These are phyloP conservation scores for Leptinotarsa tumamoca DNA, from an alignment of 2,888 invertebrate genomes.

Conservation along the genomic window DNA sequence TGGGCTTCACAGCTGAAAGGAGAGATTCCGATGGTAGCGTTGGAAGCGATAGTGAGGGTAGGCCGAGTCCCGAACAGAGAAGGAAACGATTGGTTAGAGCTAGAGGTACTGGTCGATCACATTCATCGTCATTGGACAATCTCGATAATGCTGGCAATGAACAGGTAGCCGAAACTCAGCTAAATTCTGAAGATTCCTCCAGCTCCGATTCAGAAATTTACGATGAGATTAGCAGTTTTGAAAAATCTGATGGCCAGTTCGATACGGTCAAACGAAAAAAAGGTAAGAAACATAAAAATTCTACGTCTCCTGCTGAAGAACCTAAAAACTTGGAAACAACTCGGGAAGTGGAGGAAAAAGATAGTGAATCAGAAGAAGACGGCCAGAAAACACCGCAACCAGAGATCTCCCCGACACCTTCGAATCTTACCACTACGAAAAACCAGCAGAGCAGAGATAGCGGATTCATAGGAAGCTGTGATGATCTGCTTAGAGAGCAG, in stretches of 20 bases:
- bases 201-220: conserved; percentile 81
- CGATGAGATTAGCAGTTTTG: conserved; percentile 76
- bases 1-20: conserved; percentile 83
- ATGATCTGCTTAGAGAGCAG: conserved; percentile 81
- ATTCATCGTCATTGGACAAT: conserved; percentile 85
- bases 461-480: conserved; percentile 90
- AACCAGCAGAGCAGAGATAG: conserved; percentile 89
- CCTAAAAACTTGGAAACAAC: conserved; percentile 73
- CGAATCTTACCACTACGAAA: conserved; percentile 72
- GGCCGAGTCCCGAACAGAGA: conserved; percentile 88
- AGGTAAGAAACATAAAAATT: conserved; percentile 75
- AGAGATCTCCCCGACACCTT: conserved; percentile 70
- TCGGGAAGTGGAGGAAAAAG: conserved; percentile 71
- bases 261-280: conserved; percentile 89
- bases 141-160: conserved; percentile 69
- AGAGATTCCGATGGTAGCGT: conserved; percentile 88
- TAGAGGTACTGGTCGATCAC: conserved; percentile 84
- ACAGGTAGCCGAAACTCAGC: conserved; percentile 63
- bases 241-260: conserved; percentile 80
- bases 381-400: conserved; percentile 78
- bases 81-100: conserved; percentile 85
- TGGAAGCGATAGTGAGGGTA: conserved; percentile 90
- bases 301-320: conserved; percentile 72
- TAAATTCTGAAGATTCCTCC: conserved; percentile 72
- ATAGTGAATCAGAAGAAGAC: conserved; percentile 73